Evolutionary conservation across 2,113 vertebrate species (phyloP).

Genomic region (Otocyon megalotis): DNA sequence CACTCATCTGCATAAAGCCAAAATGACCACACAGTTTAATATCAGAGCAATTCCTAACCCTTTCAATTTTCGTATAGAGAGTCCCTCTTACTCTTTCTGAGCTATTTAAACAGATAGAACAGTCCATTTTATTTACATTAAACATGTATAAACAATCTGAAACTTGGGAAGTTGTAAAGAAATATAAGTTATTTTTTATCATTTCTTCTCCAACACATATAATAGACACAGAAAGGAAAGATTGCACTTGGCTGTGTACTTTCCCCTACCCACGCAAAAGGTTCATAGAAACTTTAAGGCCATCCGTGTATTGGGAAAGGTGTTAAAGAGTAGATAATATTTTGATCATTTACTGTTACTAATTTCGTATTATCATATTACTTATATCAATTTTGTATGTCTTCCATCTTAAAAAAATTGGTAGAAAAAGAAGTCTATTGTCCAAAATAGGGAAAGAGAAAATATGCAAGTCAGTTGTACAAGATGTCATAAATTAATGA

Average conservation of each 20-base stretch:
- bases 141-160: neutral
- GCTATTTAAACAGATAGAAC: neutral
- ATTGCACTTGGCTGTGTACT: neutral
- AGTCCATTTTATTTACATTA: neutral
- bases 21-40: neutral
- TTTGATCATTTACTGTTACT: neutral
- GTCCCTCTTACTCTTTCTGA: neutral
- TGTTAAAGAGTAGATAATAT: neutral
- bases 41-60: neutral
- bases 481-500: neutral
- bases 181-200: neutral
- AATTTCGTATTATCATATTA: constrained; percentile 16
- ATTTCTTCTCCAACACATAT: neutral
- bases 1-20: neutral
- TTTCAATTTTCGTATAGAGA: neutral
- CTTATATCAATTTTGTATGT: neutral
- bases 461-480: neutral
- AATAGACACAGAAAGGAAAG: neutral
- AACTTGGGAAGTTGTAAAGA: neutral
- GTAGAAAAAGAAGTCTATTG: neutral
- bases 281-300: neutral
- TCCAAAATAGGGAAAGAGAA: neutral
- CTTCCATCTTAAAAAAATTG: neutral
- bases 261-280: neutral
- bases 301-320: neutral